Evolutionary conservation across 2,888 invertebrate genomes (phyloP), one percentile per base, ranked within the genome.

Genomic region (Limnephilus marmoratus): DNA sequence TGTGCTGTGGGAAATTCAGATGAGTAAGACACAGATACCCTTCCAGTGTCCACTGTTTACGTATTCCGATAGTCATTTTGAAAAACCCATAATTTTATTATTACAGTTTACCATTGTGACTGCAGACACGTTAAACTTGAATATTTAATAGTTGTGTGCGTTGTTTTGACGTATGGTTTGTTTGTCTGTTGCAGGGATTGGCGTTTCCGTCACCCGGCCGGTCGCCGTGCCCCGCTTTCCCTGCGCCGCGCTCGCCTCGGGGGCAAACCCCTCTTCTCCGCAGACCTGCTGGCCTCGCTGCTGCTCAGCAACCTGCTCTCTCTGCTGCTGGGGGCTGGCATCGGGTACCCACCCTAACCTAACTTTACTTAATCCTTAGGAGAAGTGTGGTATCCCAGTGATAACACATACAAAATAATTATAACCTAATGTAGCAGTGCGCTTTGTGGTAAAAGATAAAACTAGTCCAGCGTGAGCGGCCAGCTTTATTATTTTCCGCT

Each of bases 261-360:
- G 92, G 97, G 98, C 95, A 97, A 97, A 92, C 98, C 98, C 93
- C 96, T 99, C 94, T 99, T 99, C 96, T 98, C 98, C 90, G 97
- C 98, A 95, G 98, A 98, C 96, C 98, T 99, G 90, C 96, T 99
- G 89, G 98, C 98, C 94, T 98, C 99, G 86, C 97, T 99, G 94
- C 97, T 99, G 94, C 96, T 99, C 94, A 98, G 98, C 94, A 99
- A 99, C 96, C 96, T 99, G 94, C 96, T 99, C 91, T 99, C 99
- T 11, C 96, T 99, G 93, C 96, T 99, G 94, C 96, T 99, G 93
- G 99, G 99, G 94, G 98, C 99, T 93, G 99, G 99, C 93, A 97
- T 99, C 94, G 99, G 99, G 98, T 98, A 95, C 96, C 96, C 94
- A 41, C 24, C 18, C 24, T 68, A 18, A 18, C 9, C 24, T 68